Evolutionary conservation across 1,140 invertebrate genomes (phyloP).

Genomic region (Campodea augens): DNA sequence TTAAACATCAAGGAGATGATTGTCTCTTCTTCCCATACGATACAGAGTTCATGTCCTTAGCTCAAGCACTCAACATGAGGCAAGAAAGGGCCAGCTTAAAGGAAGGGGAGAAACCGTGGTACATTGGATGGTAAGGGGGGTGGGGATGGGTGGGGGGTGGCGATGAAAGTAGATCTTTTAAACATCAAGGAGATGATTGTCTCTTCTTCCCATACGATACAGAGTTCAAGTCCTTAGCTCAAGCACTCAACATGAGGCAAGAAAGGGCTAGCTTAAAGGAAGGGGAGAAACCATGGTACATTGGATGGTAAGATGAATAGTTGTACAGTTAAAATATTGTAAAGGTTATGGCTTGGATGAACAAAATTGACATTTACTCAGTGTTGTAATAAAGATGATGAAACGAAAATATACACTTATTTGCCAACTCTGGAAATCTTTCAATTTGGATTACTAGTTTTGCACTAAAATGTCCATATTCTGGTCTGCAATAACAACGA

Average conservation of each 20-base stretch:
- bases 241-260: constrained; percentile 58
- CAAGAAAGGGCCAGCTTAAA: constrained; percentile 37
- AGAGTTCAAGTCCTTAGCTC: constrained; percentile 48
- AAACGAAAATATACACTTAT: no score
- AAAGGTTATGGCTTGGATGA: no score
- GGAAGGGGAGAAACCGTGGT: constrained; percentile 51
- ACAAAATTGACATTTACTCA: no score
- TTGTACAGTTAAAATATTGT: no score
- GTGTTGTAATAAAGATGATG: no score
- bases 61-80: constrained; percentile 61
- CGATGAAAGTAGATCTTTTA: constrained; percentile 18
- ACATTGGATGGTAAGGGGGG: constrained; percentile 81
- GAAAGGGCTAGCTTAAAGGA: constrained; percentile 38
- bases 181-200: constrained; percentile 34
- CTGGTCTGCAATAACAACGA: no score
- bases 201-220: constrained; percentile 87
- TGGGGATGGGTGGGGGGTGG: no score
- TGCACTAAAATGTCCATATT: no score
- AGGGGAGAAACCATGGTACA: constrained; percentile 59
- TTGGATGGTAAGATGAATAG: constrained; percentile 49
- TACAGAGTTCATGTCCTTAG: constrained; percentile 54
- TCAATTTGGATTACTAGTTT: no score
- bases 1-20: constrained; percentile 25
- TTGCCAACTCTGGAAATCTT: no score
- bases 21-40: constrained; percentile 88